These are phyloP conservation scores for Bradynema listronoti DNA, from an alignment of 1,140 invertebrate genomes.

Conservation along the genomic window DNA sequence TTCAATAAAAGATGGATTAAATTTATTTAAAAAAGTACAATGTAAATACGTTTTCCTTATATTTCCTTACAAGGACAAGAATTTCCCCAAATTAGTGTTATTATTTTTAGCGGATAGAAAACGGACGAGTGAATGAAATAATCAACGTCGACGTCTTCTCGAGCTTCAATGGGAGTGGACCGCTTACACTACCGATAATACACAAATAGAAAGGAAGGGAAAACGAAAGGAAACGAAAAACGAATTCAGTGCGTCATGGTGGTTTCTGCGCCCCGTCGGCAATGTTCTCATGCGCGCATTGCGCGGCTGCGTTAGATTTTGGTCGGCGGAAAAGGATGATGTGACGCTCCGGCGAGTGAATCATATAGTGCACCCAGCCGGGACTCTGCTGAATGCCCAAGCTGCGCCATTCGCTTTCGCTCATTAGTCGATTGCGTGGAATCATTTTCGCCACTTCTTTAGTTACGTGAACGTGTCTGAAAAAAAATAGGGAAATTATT, in stretches of 20 bases:
- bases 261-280: neutral
- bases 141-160: neutral
- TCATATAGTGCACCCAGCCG: conserved; percentile 93
- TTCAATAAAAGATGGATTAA: too few relatives aligned
- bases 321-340: conserved; percentile 43
- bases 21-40: too few relatives aligned
- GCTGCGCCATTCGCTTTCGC: conserved; percentile 87
- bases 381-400: conserved; percentile 87
- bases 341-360: conserved; percentile 70
- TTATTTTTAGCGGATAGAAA: too few relatives aligned
- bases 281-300: neutral
- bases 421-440: conserved; percentile 83
- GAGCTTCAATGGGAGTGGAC: neutral
- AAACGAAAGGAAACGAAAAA: too few relatives aligned
- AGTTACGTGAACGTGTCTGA: conserved; percentile 77
- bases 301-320: conserved; percentile 23
- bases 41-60: too few relatives aligned
- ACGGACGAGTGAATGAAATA: too few relatives aligned
- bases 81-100: too few relatives aligned
- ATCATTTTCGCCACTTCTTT: conserved; percentile 75
- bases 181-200: neutral
- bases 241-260: too few relatives aligned
- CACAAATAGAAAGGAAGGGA: too few relatives aligned
- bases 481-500: conserved; percentile 1
- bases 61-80: too few relatives aligned